Conservation (phyloP, 2,888 invertebrate species). For the Eumacrocentrus americanus region DNA sequence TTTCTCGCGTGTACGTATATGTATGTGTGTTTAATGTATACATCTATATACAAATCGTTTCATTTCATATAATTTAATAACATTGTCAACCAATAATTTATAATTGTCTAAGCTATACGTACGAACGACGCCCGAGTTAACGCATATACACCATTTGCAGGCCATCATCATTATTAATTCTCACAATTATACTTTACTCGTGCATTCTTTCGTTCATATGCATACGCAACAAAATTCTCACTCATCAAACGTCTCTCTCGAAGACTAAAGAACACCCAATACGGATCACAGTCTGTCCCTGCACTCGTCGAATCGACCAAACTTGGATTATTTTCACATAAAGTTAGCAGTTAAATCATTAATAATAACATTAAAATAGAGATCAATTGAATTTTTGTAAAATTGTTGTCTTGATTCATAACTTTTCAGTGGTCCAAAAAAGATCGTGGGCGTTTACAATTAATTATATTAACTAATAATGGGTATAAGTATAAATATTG, state of each 20-base stretch:
- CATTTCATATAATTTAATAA: constrained; percentile 54
- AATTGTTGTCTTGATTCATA: no score
- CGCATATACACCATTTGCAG: not conserved
- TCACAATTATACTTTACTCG: constrained; percentile 21
- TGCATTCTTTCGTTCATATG: constrained; percentile 26
- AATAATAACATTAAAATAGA: no score
- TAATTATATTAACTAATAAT: no score
- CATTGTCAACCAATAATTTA: constrained; percentile 59
- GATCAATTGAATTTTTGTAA: no score
- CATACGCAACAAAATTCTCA: constrained; percentile 41
- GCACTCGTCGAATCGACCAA: constrained; percentile 48
- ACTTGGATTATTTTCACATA: constrained; percentile 21
- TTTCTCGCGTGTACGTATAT: constrained; percentile 28
- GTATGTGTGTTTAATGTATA: constrained; percentile 48
- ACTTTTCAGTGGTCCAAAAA: no score
- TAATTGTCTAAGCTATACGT: constrained; percentile 23
- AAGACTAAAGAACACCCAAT: constrained; percentile 59
- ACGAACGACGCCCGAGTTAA: constrained; percentile 11
- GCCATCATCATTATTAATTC: constrained; percentile 6
- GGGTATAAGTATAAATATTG: no score
- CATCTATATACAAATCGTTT: constrained; percentile 55
- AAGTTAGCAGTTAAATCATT: constrained; percentile 2
- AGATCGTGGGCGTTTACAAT: no score
- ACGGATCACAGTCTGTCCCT: constrained; percentile 60
- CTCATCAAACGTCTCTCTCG: constrained; percentile 32